Conservation (phyloP, 2,113 vertebrate genomes). For the Motacilla tschutschensis region DNA sequence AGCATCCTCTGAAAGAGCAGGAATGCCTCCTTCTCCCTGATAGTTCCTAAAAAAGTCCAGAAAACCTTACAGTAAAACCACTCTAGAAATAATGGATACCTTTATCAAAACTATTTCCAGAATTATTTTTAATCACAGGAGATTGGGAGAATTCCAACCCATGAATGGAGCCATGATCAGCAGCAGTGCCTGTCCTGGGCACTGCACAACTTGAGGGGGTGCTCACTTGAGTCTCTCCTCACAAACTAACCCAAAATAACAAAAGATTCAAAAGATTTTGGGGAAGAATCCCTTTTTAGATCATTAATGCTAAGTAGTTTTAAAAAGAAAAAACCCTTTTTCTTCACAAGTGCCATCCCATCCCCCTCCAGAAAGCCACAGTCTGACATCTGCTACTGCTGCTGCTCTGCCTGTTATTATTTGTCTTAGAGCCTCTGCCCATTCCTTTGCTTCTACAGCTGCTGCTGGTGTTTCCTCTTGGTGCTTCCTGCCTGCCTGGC, state of each 20-base stretch:
- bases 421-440: constrained; percentile 56
- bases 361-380: constrained; percentile 5
- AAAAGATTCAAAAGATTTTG: neutral
- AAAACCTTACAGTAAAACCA: neutral
- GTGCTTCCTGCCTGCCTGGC: constrained; percentile 54
- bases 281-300: neutral
- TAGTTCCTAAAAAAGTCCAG: neutral
- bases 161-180: neutral
- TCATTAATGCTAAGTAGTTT: neutral
- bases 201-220: neutral
- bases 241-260: neutral
- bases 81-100: neutral
- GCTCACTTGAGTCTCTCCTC: neutral
- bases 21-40: neutral
- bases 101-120: neutral
- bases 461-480: constrained; percentile 62
- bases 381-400: constrained; percentile 49
- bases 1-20: neutral
- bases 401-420: constrained; percentile 51
- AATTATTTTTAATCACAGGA: neutral
- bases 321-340: neutral
- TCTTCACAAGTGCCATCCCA: neutral
- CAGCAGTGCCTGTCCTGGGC: neutral
- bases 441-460: constrained; percentile 65
- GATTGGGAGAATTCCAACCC: neutral